Conservation (phyloP, 2,113 vertebrate genomes). For the Albula goreensis region DNA sequence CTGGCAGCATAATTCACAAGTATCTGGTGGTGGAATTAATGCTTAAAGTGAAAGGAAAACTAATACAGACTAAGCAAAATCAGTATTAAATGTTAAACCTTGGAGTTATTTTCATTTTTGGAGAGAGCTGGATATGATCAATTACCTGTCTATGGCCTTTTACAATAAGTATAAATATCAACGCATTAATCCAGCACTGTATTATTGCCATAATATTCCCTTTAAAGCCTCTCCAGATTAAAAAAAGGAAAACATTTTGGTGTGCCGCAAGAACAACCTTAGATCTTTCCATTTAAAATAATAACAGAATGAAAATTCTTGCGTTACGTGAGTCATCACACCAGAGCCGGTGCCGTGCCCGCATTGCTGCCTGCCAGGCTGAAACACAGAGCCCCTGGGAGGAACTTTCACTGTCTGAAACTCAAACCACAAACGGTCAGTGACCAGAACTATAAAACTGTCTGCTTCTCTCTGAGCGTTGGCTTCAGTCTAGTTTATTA, state of each 20-base stretch:
- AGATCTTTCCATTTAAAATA: conserved; percentile 48
- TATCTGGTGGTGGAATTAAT: conserved; percentile 40
- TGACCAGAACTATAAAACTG: conserved; percentile 53
- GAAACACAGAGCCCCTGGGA: conserved; percentile 44
- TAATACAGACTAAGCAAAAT: not conserved
- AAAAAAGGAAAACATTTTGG: conserved; percentile 42
- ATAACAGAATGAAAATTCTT: conserved; percentile 53
- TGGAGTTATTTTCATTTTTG: not conserved
- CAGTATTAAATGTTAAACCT: not conserved
- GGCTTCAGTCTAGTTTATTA: conserved; percentile 9
- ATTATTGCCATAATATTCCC: conserved; percentile 48
- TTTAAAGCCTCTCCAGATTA: conserved; percentile 49
- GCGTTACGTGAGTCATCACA: conserved; percentile 57
- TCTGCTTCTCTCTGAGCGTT: conserved; percentile 20
- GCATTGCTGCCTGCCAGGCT: conserved; percentile 40
- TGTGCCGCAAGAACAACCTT: conserved; percentile 38
- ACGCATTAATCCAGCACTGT: conserved; percentile 39
- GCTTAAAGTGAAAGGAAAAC: conserved; percentile 16
- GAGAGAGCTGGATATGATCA: not conserved
- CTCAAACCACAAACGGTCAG: conserved; percentile 53
- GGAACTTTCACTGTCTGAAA: conserved; percentile 55
- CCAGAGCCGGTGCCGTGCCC: conserved; percentile 53
- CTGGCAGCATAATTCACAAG: conserved; percentile 18
- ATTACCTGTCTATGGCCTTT: conserved; percentile 16
- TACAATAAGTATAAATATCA: conserved; percentile 53